A percentile compares a stretch with the other conserved stretches of the same genome.
These are phyloP conservation scores for Blastobasis lacticolella DNA, from an alignment of 2,888 invertebrate species.

Conservation along the genomic window DNA sequence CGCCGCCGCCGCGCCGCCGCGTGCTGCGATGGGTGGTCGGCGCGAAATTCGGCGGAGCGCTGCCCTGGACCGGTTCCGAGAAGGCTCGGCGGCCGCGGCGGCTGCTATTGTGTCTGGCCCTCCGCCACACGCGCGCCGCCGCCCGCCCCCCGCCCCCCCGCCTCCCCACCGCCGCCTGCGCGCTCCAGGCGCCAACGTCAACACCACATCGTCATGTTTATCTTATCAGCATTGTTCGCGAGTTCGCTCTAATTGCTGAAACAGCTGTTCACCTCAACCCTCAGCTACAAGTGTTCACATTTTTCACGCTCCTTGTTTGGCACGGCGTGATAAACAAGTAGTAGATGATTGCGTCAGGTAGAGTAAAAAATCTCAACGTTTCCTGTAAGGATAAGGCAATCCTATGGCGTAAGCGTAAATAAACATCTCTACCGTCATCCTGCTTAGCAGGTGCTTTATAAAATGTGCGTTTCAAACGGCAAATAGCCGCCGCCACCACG, in stretches of 20 bases:
- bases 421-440: constrained; percentile 52
- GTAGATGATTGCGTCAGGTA: too few relatives aligned
- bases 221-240: constrained; percentile 2
- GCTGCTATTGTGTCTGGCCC: constrained; percentile 65
- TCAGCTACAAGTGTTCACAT: too few relatives aligned
- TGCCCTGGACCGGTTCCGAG: constrained; percentile 58
- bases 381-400: constrained; percentile 5
- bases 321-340: too few relatives aligned
- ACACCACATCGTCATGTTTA: constrained; percentile 4
- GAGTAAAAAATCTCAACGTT: too few relatives aligned
- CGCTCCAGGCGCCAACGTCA: constrained; percentile 9
- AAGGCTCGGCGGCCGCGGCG: constrained; percentile 49
- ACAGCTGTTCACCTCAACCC: background rate
- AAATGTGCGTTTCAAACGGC: constrained; percentile 44
- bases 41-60: constrained; percentile 69
- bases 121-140: constrained; percentile 57
- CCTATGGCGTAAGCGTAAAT: constrained; percentile 25
- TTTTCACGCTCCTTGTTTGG: too few relatives aligned
- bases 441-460: constrained; percentile 50
- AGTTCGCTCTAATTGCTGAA: background rate
- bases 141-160: constrained; percentile 26
- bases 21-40: constrained; percentile 62
- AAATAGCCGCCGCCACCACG: constrained; percentile 43
- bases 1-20: constrained; percentile 16
- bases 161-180: constrained; percentile 14